phyloP scores from a whole-genome alignment of 2,797 vertebrate species.

The Triplophysa yarkandensis region DNA sequence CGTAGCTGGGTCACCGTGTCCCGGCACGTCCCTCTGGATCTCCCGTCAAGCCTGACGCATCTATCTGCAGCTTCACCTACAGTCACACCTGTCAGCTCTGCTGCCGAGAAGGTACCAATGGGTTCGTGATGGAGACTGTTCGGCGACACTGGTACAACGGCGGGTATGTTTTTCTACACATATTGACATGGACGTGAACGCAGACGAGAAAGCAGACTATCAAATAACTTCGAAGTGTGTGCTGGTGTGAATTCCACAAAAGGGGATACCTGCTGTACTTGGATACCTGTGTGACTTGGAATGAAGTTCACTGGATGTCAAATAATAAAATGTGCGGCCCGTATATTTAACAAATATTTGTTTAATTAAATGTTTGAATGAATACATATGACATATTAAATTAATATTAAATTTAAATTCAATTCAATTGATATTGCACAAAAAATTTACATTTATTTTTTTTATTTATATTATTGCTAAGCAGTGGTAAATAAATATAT shows the following conservation, averaged over 20 bases:
- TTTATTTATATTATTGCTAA: too few species aligned
- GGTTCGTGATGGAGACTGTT: neutral
- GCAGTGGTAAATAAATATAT: too few species aligned
- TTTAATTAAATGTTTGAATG: too few species aligned
- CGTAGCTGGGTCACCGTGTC: conserved; percentile 43
- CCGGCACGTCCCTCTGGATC: conserved; percentile 10
- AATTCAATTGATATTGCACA: too few species aligned
- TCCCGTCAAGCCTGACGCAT: conserved; percentile 11
- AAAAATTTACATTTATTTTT: too few species aligned
- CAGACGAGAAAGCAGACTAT: neutral
- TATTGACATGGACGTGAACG: neutral
- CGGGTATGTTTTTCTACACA: neutral
- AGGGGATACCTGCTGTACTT: neutral
- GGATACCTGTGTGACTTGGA: neutral
- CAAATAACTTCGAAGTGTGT: neutral
- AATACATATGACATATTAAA: too few species aligned
- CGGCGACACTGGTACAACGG: neutral
- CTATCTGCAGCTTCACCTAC: conserved; percentile 34
- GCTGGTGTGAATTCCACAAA: neutral
- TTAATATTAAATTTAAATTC: too few species aligned
- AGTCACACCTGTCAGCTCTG: conserved; percentile 27
- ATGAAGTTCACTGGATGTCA: neutral
- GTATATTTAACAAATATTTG: too few species aligned
- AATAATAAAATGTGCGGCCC: too few species aligned
- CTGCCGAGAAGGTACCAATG: neutral